Conservation (phyloP, 2,113 vertebrate species). For the Tursiops truncatus region DNA sequence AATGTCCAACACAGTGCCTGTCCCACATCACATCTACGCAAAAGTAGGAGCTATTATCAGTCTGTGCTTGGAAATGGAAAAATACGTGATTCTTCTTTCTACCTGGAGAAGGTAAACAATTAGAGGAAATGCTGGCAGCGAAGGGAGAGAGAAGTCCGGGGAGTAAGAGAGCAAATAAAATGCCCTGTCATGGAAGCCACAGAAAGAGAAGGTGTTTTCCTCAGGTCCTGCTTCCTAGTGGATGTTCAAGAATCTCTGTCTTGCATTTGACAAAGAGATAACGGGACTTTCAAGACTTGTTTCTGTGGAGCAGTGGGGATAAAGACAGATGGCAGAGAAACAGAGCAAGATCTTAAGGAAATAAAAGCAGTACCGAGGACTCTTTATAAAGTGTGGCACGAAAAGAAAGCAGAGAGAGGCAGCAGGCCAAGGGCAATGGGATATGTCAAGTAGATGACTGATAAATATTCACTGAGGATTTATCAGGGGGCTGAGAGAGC, state of each 20-base stretch:
- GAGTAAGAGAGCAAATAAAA: neutral
- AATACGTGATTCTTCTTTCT: neutral
- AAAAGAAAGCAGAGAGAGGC: neutral
- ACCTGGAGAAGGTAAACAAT: neutral
- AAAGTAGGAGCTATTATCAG: neutral
- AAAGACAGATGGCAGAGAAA: neutral
- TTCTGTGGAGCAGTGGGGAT: neutral
- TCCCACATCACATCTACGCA: neutral
- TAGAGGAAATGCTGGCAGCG: neutral
- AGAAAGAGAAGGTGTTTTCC: neutral
- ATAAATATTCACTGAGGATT: neutral
- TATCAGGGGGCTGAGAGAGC: neutral
- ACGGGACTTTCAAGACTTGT: neutral
- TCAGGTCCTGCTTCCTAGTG: neutral
- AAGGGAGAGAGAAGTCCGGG: neutral
- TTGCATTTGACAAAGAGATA: neutral
- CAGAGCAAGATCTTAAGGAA: neutral
- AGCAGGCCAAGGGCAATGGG: neutral
- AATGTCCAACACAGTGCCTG: neutral
- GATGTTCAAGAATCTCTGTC: neutral
- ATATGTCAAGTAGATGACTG: neutral
- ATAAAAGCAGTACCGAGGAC: neutral
- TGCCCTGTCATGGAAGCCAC: neutral
- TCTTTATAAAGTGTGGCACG: neutral
- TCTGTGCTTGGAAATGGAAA: neutral